phyloP scores from a whole-genome alignment of 2,888 invertebrate genomes.

The Acrobasis repandana region DNA sequence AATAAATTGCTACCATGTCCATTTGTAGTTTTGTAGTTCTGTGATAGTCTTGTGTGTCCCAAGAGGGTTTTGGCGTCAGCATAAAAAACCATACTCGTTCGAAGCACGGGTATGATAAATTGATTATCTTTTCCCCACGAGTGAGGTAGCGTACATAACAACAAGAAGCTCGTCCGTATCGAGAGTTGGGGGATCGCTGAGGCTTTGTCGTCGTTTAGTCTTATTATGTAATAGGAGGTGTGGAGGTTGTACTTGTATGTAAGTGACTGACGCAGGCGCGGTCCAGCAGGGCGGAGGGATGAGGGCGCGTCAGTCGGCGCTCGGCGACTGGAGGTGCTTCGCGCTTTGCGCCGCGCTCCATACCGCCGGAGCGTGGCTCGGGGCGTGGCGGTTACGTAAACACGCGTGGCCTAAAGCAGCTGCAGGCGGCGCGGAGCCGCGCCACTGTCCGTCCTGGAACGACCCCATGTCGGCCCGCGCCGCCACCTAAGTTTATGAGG shows the following conservation, averaged over 20 bases:
- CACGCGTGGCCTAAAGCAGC: constrained; percentile 68
- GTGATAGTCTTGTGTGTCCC: too few species aligned
- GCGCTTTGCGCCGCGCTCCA: constrained; percentile 80
- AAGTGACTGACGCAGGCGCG: constrained; percentile 67
- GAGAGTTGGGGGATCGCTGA: constrained; percentile 30
- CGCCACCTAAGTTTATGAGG: constrained; percentile 72
- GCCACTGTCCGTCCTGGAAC: constrained; percentile 75
- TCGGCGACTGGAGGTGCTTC: constrained; percentile 77
- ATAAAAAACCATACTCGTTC: too few species aligned
- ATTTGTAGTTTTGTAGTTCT: too few species aligned
- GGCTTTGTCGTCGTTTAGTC: constrained; percentile 58
- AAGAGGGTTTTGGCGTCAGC: too few species aligned
- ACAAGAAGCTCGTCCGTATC: constrained; percentile 22
- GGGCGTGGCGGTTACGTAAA: constrained; percentile 84
- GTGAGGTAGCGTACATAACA: not conserved
- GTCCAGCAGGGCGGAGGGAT: constrained; percentile 47
- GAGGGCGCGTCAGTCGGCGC: constrained; percentile 75
- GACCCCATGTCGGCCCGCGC: constrained; percentile 76
- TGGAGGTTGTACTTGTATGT: constrained; percentile 59
- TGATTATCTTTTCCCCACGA: too few species aligned
- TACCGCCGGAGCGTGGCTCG: constrained; percentile 79
- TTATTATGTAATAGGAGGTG: constrained; percentile 72
- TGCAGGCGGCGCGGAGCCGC: constrained; percentile 72
- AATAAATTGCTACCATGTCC: too few species aligned
- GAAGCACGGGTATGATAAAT: too few species aligned